A percentile compares a stretch with the other conserved stretches of the same genome.
Conservation (phyloP, 1,140 invertebrate genomes). For the Ostrea edulis region DNA sequence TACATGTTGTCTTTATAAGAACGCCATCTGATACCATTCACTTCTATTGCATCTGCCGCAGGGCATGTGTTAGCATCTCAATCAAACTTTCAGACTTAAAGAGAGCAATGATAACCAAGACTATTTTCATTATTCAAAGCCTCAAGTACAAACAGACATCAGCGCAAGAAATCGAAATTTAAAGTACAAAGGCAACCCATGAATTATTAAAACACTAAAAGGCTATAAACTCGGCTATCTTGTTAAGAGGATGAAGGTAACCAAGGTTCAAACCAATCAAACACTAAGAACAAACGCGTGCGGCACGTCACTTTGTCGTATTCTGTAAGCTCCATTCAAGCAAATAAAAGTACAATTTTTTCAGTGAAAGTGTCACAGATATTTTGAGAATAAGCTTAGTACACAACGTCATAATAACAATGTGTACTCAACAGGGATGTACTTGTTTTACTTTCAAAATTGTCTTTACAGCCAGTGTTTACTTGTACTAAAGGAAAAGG, state of each 20-base stretch:
- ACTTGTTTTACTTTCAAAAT: too few species aligned
- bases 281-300: background rate
- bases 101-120: background rate
- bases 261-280: background rate
- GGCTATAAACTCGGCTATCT: background rate
- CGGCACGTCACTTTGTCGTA: background rate
- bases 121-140: slow-evolving; percentile 8
- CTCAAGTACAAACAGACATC: slow-evolving; percentile 7
- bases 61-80: background rate
- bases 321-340: background rate
- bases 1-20: slow-evolving; percentile 21
- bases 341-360: background rate
- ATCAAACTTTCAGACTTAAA: slow-evolving; percentile 2
- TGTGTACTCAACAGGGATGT: too few species aligned
- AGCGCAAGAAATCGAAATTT: slow-evolving; percentile 8
- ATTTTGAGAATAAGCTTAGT: too few species aligned
- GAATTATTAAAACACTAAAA: background rate
- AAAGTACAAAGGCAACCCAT: slow-evolving; percentile 14
- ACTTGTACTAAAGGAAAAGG: too few species aligned
- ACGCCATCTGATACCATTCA: slow-evolving; percentile 23
- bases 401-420: too few species aligned
- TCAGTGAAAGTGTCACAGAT: background rate
- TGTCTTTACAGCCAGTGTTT: too few species aligned
- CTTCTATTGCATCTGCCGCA: background rate
- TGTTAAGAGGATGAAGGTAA: background rate